A percentile compares a stretch with the other conserved stretches of the same genome.
phyloP scores from a whole-genome alignment of 2,888 invertebrate genomes.

The Dryobota labecula region DNA sequence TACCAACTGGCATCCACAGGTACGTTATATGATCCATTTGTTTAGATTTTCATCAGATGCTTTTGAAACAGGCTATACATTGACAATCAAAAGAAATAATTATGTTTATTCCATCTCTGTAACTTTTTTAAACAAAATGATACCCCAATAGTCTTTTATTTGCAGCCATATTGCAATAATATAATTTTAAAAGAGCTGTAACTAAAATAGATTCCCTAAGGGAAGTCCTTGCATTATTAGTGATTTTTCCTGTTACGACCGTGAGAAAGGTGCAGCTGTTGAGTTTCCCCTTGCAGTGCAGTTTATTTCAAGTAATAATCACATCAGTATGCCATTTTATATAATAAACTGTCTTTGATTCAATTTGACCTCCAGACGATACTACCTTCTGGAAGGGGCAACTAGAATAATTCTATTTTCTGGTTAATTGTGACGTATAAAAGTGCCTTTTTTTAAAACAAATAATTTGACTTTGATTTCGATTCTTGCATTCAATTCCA shows the following conservation, averaged over 20 bases:
- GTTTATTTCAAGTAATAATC: slow-evolving; percentile 8
- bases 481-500: not conserved
- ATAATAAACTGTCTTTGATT: not conserved
- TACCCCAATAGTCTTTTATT: not conserved
- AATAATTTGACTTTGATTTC: not conserved
- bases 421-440: no score
- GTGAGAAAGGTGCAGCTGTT: slow-evolving; percentile 29
- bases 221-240: slow-evolving; percentile 15
- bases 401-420: no score
- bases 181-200: slow-evolving; percentile 7
- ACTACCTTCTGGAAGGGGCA: not conserved
- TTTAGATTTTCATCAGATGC: not conserved
- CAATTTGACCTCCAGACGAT: not conserved
- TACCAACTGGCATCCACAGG: not conserved
- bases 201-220: not conserved
- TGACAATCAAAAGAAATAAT: not conserved
- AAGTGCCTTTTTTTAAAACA: no score
- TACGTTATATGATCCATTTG: no score
- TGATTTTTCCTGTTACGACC: slow-evolving; percentile 9
- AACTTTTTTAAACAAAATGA: not conserved
- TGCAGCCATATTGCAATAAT: not conserved
- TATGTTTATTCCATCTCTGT: not conserved
- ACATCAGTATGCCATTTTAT: not conserved
- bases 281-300: slow-evolving; percentile 6
- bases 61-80: not conserved